Evolutionary conservation across 2,113 vertebrate species (phyloP).

Genomic region (Oryzias curvinotus): DNA sequence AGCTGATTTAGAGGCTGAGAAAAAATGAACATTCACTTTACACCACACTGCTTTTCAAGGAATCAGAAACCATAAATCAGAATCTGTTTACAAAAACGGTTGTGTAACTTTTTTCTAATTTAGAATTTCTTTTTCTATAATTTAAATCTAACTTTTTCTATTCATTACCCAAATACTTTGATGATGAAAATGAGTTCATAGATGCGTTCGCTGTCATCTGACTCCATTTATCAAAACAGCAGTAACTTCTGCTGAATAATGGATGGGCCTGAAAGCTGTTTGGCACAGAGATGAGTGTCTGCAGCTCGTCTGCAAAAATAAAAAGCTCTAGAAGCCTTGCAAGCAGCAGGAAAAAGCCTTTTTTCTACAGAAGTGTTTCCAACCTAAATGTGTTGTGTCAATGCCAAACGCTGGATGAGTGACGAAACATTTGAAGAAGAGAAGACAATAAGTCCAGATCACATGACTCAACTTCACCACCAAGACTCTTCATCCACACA

Average conservation of each 20-base stretch:
- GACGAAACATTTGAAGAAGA: no score
- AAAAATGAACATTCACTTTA: no score
- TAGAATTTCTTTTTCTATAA: neutral
- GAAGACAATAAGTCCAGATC: no score
- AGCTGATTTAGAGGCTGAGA: no score
- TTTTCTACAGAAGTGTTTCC: slow-evolving; percentile 36
- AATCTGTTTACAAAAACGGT: no score
- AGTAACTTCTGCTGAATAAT: slow-evolving; percentile 61
- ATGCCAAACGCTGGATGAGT: slow-evolving; percentile 16
- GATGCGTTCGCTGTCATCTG: slow-evolving; percentile 29
- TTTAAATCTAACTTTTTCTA: slow-evolving; percentile 24
- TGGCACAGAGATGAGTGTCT: slow-evolving; percentile 35
- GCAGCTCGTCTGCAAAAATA: slow-evolving; percentile 26
- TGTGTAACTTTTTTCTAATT: no score
- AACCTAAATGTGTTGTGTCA: slow-evolving; percentile 30
- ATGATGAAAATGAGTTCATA: slow-evolving; percentile 1
- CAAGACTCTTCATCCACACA: no score
- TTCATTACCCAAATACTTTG: slow-evolving; percentile 4
- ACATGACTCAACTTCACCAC: no score
- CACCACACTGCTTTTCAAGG: no score
- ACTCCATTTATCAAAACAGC: slow-evolving; percentile 54
- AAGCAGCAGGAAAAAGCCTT: slow-evolving; percentile 31
- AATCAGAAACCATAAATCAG: no score
- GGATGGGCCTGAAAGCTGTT: slow-evolving; percentile 64
- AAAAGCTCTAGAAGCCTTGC: slow-evolving; percentile 37